These are phyloP conservation scores for Solea solea DNA, from an alignment of 2,113 vertebrate species.

Conservation along the genomic window DNA sequence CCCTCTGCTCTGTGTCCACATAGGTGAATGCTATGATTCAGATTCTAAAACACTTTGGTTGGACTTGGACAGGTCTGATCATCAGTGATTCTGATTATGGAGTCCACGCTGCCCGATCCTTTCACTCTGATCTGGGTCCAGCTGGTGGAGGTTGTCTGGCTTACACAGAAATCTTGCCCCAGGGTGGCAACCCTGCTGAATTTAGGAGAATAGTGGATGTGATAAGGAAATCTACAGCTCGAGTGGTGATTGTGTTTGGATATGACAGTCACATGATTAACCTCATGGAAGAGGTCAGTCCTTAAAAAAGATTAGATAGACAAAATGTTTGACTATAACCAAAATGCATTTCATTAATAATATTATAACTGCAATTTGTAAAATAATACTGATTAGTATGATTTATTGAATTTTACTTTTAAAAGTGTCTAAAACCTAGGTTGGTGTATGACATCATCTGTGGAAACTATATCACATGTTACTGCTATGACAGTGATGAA, in stretches of 20 bases:
- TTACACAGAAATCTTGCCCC: constrained; percentile 70
- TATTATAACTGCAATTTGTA: too few species aligned
- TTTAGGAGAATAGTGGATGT: constrained; percentile 60
- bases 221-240: constrained; percentile 61
- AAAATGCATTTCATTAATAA: too few species aligned
- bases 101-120: constrained; percentile 31
- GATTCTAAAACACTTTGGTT: constrained; percentile 61
- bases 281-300: constrained; percentile 57
- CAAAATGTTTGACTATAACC: too few species aligned
- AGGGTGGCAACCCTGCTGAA: constrained; percentile 45
- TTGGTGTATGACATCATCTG: neutral
- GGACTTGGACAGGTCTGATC: constrained; percentile 46
- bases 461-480: too few species aligned
- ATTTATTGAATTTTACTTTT: too few species aligned
- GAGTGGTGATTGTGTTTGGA: constrained; percentile 60
- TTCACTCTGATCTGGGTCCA: constrained; percentile 23
- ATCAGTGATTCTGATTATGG: constrained; percentile 47
- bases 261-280: constrained; percentile 53
- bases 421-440: too few species aligned
- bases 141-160: constrained; percentile 58
- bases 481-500: too few species aligned
- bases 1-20: neutral
- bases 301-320: neutral
- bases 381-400: too few species aligned
- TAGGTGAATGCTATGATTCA: constrained; percentile 56